Evolutionary conservation across 2,113 vertebrate species (phyloP).

Genomic region (Alces alces): DNA sequence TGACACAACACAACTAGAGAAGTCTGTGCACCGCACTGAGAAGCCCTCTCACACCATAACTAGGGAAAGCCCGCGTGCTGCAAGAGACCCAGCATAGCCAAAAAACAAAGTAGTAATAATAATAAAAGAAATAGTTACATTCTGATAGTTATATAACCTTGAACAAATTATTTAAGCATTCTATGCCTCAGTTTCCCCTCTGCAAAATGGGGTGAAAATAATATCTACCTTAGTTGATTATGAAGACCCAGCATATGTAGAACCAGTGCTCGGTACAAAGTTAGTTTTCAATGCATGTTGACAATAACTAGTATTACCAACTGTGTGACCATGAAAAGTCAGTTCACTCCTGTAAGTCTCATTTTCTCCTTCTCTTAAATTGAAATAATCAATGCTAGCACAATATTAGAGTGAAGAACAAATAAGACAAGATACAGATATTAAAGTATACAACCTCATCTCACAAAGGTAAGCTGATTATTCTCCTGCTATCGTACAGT

Average conservation of each 20-base stretch:
- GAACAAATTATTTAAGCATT: neutral
- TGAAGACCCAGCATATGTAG: neutral
- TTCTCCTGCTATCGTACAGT: neutral
- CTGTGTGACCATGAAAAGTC: neutral
- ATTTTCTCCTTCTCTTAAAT: neutral
- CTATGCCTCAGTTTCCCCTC: neutral
- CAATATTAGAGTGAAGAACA: neutral
- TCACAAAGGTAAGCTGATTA: neutral
- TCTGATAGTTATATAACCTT: neutral
- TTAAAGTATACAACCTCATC: neutral
- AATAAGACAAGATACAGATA: neutral
- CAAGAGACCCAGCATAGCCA: neutral
- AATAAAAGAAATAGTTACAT: neutral
- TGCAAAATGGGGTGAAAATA: neutral
- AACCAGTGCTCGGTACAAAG: neutral
- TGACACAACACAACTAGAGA: neutral
- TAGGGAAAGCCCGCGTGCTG: neutral
- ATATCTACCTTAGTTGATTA: neutral
- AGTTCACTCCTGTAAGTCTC: neutral
- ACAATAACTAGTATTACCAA: neutral
- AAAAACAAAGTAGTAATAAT: neutral
- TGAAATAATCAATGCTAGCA: neutral
- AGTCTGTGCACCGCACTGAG: rapidly evolving
- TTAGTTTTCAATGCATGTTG: neutral
- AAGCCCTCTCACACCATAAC: neutral